These are phyloP conservation scores for Phenganax stokvisi DNA, from an alignment of 92 coral and sea anemone genomes.

Conservation along the genomic window DNA sequence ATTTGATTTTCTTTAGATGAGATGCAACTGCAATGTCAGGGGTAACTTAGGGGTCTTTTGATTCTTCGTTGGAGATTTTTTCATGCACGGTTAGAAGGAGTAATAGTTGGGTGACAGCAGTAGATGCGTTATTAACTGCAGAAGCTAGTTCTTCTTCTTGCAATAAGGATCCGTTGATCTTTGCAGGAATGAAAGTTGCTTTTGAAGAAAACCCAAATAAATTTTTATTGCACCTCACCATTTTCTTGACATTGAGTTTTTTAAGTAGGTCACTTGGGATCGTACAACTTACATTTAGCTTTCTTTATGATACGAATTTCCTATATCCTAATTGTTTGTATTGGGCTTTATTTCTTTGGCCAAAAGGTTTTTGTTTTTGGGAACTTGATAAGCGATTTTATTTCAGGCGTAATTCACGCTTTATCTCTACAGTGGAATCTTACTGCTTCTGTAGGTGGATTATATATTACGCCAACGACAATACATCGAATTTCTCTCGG, in stretches of 20 bases:
- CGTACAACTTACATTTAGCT: too few species aligned
- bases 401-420: too few species aligned
- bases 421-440: too few species aligned
- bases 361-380: too few species aligned
- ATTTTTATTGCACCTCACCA: too few species aligned
- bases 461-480: neutral
- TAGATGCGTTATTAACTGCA: neutral
- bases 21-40: slow-evolving; percentile 33
- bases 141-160: too few species aligned
- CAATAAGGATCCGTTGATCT: too few species aligned
- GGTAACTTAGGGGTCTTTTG: neutral
- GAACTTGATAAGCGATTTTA: too few species aligned
- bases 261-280: too few species aligned
- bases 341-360: neutral
- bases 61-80: slow-evolving; percentile 7
- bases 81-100: neutral
- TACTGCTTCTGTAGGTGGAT: neutral
- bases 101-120: neutral
- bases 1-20: slow-evolving; percentile 17
- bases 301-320: neutral
- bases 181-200: too few species aligned
- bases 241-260: too few species aligned
- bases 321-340: slow-evolving; percentile 6
- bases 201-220: too few species aligned
- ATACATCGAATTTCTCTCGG: neutral